Evolutionary conservation across 2,113 vertebrate species (phyloP).

Genomic region (Paedocypris sp.): DNA sequence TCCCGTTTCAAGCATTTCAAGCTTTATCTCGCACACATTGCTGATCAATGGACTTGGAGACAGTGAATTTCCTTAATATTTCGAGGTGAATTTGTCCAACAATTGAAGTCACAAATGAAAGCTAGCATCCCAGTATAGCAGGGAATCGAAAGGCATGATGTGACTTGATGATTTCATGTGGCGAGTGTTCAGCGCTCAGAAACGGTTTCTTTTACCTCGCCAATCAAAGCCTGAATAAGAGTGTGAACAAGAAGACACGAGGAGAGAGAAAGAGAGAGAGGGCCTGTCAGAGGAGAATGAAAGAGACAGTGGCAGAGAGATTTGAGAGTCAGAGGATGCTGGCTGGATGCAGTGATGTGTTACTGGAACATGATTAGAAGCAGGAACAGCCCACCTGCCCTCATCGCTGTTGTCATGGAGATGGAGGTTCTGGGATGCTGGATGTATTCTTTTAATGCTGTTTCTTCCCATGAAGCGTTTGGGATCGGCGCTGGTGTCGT

Average conservation of each 20-base stretch:
- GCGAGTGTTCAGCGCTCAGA: too few relatives aligned
- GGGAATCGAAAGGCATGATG: too few relatives aligned
- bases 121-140: too few relatives aligned
- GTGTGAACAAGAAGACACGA: neutral
- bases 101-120: too few relatives aligned
- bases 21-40: too few relatives aligned
- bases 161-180: too few relatives aligned
- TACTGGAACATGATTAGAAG: slow-evolving; percentile 19
- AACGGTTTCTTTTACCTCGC: too few relatives aligned
- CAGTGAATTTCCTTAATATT: too few relatives aligned
- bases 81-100: too few relatives aligned
- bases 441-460: slow-evolving; percentile 14
- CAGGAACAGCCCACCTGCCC: slow-evolving; percentile 29
- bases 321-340: neutral
- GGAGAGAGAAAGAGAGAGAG: neutral
- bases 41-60: too few relatives aligned
- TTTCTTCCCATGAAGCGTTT: slow-evolving; percentile 3
- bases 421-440: slow-evolving; percentile 22
- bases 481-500: slow-evolving; percentile 10
- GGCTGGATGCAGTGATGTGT: slow-evolving; percentile 11
- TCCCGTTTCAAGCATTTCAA: too few relatives aligned
- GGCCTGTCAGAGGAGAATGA: neutral
- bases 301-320: neutral
- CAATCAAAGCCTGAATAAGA: too few relatives aligned
- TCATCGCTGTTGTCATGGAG: slow-evolving; percentile 24